phyloP scores from a whole-genome alignment of 2,888 invertebrate genomes.

The Eilema depressum region DNA sequence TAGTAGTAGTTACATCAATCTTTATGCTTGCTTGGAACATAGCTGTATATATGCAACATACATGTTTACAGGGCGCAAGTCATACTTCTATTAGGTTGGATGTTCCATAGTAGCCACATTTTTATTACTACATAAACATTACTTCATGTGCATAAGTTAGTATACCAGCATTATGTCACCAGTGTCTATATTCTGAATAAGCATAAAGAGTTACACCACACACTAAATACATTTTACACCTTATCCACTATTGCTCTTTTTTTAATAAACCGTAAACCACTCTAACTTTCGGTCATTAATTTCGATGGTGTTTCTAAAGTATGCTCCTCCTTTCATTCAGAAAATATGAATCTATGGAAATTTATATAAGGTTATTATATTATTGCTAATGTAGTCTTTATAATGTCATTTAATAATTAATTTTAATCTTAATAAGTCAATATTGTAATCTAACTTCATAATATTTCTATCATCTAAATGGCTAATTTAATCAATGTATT shows the following conservation, averaged over 20 bases:
- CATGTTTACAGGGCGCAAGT: neutral
- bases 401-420: too few relatives aligned
- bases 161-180: neutral
- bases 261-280: neutral
- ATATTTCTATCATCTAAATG: too few relatives aligned
- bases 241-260: neutral
- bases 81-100: too few relatives aligned
- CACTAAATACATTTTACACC: neutral
- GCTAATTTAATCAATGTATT: too few relatives aligned
- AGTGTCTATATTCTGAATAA: neutral
- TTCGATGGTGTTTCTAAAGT: neutral
- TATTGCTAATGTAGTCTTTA: neutral
- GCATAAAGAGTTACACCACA: neutral
- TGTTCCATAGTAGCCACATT: neutral
- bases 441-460: constrained; percentile 4
- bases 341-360: neutral
- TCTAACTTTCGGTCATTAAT: neutral
- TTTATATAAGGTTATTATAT: neutral
- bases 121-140: neutral
- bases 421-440: too few relatives aligned
- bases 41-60: neutral
- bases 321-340: neutral
- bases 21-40: neutral
- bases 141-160: neutral
- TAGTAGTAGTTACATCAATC: neutral